Percentiles rank a stretch among this genome's conserved stretches.
Evolutionary conservation across 2,888 invertebrate species (phyloP).

Genomic region (Drosophila acutilabella): DNA sequence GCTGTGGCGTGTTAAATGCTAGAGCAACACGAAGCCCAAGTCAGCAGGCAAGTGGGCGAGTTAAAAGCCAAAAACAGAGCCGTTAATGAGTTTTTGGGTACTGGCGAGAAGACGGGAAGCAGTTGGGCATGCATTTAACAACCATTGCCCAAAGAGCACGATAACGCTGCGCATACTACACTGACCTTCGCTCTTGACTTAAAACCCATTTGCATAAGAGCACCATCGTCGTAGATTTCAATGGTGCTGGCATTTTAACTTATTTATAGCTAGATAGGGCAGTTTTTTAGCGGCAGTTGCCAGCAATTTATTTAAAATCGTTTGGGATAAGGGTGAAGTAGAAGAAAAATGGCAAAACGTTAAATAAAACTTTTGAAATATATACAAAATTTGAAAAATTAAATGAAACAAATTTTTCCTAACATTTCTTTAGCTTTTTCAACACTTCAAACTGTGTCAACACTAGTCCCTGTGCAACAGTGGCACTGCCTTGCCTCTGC

Average conservation of each 20-base stretch:
- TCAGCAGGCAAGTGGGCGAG: conserved; percentile 40
- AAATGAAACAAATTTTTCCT: too few relatives aligned
- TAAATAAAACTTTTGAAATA: too few relatives aligned
- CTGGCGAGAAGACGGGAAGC: conserved; percentile 13
- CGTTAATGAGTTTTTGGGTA: conserved; percentile 69
- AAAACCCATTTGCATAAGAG: conserved; percentile 75
- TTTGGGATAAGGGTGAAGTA: too few relatives aligned
- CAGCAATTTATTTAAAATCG: too few relatives aligned
- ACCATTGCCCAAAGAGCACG: conserved; percentile 43
- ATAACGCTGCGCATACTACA: conserved; percentile 12
- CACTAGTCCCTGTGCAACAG: background rate
- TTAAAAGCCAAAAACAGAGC: conserved; percentile 58
- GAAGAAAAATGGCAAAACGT: too few relatives aligned
- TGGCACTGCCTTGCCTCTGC: conserved; percentile 1
- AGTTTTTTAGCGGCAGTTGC: too few relatives aligned
- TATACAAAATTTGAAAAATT: too few relatives aligned
- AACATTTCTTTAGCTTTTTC: too few relatives aligned
- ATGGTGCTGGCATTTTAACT: too few relatives aligned
- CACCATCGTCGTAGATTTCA: background rate
- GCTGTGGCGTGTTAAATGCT: conserved; percentile 53
- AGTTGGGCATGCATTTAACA: conserved; percentile 59
- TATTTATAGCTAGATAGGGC: too few relatives aligned
- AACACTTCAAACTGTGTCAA: too few relatives aligned
- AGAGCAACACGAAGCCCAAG: conserved; percentile 20
- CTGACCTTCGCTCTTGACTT: conserved; percentile 75